Conservation (phyloP, 2,113 vertebrate genomes). For the Prunella fulvescens region DNA sequence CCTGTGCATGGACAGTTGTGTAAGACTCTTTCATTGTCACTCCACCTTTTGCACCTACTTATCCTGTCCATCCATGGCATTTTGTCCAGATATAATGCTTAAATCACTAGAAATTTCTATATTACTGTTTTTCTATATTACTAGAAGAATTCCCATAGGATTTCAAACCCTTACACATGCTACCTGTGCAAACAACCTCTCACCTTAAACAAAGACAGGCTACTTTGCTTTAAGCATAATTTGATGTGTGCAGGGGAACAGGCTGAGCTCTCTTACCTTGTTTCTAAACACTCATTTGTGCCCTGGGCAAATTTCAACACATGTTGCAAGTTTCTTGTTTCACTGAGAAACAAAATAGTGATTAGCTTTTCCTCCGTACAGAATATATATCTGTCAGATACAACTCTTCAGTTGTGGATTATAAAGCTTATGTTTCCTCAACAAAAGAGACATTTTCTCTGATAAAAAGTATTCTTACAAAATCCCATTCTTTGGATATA, state of each 20-base stretch:
- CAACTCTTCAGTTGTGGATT: neutral
- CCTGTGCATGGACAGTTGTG: fast-evolving
- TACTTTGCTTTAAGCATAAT: neutral
- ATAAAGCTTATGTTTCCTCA: neutral
- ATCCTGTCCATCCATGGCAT: neutral
- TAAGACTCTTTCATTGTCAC: fast-evolving
- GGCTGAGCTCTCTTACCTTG: neutral
- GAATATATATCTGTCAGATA: neutral
- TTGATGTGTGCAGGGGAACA: neutral
- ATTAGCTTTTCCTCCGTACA: neutral
- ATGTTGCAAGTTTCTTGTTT: neutral
- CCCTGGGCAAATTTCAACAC: neutral
- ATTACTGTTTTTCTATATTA: neutral
- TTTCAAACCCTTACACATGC: neutral
- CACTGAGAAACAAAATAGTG: neutral
- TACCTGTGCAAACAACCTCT: neutral
- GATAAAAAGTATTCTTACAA: neutral
- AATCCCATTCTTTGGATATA: neutral
- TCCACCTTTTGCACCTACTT: neutral
- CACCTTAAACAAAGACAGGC: neutral
- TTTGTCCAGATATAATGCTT: neutral
- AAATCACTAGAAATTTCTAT: neutral
- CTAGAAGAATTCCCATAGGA: neutral
- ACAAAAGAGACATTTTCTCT: neutral
- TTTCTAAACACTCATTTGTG: neutral